Conservation (phyloP, 2,797 vertebrate species). For the Ataeniobius toweri region DNA sequence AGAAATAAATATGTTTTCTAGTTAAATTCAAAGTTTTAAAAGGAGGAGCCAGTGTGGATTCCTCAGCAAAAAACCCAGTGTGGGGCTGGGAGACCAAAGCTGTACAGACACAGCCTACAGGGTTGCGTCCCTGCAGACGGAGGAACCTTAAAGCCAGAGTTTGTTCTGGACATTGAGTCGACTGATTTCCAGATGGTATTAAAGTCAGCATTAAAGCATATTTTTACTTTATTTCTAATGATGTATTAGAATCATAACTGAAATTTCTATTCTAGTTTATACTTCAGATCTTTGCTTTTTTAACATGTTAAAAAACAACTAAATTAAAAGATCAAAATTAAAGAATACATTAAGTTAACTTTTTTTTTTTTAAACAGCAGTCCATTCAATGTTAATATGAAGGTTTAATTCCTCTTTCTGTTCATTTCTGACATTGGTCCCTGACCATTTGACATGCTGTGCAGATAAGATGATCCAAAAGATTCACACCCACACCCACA, state of each 20-base stretch:
- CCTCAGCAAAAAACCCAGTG: constrained; percentile 20
- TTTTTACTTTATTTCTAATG: not conserved
- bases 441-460: constrained; percentile 12
- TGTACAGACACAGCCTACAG: constrained; percentile 6
- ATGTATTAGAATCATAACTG: not conserved
- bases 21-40: constrained; percentile 17
- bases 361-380: not conserved
- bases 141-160: constrained; percentile 9
- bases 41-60: not conserved
- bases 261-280: not conserved
- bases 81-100: not conserved
- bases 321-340: not conserved
- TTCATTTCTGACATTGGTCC: constrained; percentile 10
- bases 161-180: constrained; percentile 2
- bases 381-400: not conserved
- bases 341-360: not conserved
- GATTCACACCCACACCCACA: not conserved
- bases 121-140: not conserved
- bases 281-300: not conserved
- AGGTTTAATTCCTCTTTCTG: not conserved
- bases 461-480: constrained; percentile 19
- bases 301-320: not conserved
- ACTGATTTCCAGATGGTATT: constrained; percentile 20
- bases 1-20: not conserved
- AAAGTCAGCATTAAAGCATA: not conserved